phyloP scores from a whole-genome alignment of 2,888 invertebrate species.

The Ferdinandea cuprea region DNA sequence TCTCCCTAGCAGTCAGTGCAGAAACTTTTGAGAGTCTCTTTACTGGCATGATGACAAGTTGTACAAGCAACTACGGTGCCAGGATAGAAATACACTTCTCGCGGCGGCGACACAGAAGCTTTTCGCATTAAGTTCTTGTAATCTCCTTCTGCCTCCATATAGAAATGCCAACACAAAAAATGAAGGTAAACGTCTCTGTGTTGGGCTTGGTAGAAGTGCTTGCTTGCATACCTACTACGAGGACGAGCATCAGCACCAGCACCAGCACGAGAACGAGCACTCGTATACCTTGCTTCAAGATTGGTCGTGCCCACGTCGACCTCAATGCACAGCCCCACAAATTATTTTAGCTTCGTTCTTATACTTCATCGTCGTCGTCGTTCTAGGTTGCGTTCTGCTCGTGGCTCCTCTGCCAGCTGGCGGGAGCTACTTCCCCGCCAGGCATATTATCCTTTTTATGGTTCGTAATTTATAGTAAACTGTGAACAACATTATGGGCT shows the following conservation, averaged over 20 bases:
- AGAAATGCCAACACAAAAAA: background rate
- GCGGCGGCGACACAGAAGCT: slow-evolving; percentile 54
- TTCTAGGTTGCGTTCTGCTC: slow-evolving; percentile 20
- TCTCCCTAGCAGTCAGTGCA: slow-evolving; percentile 4
- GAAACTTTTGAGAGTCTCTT: slow-evolving; percentile 34
- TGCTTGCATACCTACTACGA: slow-evolving; percentile 12
- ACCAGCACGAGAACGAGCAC: no score
- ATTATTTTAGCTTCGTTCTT: slow-evolving; percentile 44
- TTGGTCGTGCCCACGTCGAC: slow-evolving; percentile 19
- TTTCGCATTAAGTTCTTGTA: slow-evolving; percentile 68
- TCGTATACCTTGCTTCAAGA: slow-evolving; percentile 18
- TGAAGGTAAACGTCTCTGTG: slow-evolving; percentile 23
- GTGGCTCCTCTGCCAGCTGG: slow-evolving; percentile 35
- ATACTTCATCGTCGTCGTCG: slow-evolving; percentile 35
- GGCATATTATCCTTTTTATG: slow-evolving; percentile 72
- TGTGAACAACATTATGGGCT: slow-evolving; percentile 65
- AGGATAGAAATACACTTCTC: slow-evolving; percentile 26
- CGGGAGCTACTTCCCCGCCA: slow-evolving; percentile 13
- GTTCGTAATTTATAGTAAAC: slow-evolving; percentile 72
- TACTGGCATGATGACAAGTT: slow-evolving; percentile 50
- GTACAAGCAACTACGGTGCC: slow-evolving; percentile 17
- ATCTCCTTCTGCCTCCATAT: slow-evolving; percentile 31
- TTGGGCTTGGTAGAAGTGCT: slow-evolving; percentile 11
- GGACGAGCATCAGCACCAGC: no score
- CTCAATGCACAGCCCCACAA: slow-evolving; percentile 54